A percentile compares a stretch with the other conserved stretches of the same genome.
These are phyloP conservation scores for Chondrosia reniformis DNA, from an alignment of 37 sponge, comb jelly and placozoan species.

Conservation along the genomic window DNA sequence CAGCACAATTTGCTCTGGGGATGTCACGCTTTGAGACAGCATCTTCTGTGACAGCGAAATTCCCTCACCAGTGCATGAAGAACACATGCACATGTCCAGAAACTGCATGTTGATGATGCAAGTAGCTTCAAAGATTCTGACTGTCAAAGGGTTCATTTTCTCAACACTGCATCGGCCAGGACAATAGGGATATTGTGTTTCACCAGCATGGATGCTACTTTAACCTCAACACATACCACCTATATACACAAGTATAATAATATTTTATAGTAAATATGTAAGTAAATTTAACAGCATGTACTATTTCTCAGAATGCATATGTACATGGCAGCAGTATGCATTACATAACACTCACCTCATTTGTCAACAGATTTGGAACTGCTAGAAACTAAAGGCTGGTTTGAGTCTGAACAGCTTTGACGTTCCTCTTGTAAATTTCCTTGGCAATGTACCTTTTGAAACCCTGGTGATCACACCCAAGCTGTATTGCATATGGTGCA, in stretches of 20 bases:
- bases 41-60: too few relatives aligned
- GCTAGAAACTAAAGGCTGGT: background rate
- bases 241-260: background rate
- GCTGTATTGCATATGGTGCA: constrained; percentile 19
- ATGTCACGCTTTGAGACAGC: too few relatives aligned
- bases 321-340: background rate
- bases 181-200: constrained; percentile 35
- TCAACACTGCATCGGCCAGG: constrained; percentile 41
- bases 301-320: background rate
- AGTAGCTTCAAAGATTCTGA: too few relatives aligned
- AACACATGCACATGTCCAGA: too few relatives aligned
- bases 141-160: too few relatives aligned
- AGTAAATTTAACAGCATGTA: background rate
- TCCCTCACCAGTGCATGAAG: too few relatives aligned
- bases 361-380: background rate
- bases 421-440: background rate
- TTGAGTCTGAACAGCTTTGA: background rate
- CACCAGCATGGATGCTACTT: constrained; percentile 45
- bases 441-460: constrained; percentile 8
- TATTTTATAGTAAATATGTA: background rate
- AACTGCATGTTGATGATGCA: too few relatives aligned
- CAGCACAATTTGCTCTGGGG: too few relatives aligned
- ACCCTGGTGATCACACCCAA: constrained; percentile 27
- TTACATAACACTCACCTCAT: background rate
- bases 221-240: constrained; percentile 33